Conservation (phyloP, 2,113 vertebrate species). For the Chascanopsetta lugubris region DNA sequence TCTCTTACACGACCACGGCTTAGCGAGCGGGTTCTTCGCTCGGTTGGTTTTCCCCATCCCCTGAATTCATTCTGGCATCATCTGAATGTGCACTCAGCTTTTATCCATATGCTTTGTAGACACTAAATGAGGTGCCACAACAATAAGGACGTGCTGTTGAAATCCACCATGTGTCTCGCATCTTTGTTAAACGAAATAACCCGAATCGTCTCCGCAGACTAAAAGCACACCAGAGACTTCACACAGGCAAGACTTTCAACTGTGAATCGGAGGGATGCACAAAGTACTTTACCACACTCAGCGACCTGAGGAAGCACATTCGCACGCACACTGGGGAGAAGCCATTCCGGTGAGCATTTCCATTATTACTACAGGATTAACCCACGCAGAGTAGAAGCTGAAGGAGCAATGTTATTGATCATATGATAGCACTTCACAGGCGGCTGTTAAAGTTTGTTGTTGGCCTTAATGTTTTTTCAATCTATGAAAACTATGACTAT, state of each 20-base stretch:
- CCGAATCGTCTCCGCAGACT: constrained; percentile 82
- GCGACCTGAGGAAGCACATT: constrained; percentile 98
- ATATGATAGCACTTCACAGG: background rate
- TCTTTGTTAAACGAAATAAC: constrained; percentile 29
- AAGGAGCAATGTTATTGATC: background rate
- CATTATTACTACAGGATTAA: constrained; percentile 5
- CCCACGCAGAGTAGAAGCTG: constrained; percentile 3
- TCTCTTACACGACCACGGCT: background rate
- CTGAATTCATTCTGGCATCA: background rate
- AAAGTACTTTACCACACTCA: constrained; percentile 99
- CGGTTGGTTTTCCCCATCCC: background rate
- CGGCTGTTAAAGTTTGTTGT: background rate
- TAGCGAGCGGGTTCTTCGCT: background rate
- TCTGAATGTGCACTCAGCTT: background rate
- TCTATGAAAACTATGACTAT: too few relatives aligned
- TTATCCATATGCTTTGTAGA: background rate
- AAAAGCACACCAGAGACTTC: constrained; percentile 98
- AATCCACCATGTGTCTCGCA: constrained; percentile 2
- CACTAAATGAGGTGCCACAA: background rate
- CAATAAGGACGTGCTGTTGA: background rate
- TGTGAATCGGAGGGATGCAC: constrained; percentile 99
- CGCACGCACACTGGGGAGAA: constrained; percentile 99
- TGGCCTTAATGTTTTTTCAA: too few relatives aligned
- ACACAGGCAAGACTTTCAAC: constrained; percentile 99
- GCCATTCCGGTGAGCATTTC: constrained; percentile 89